Conservation (phyloP, 2,797 vertebrate species). For the Clarias fuscus region DNA sequence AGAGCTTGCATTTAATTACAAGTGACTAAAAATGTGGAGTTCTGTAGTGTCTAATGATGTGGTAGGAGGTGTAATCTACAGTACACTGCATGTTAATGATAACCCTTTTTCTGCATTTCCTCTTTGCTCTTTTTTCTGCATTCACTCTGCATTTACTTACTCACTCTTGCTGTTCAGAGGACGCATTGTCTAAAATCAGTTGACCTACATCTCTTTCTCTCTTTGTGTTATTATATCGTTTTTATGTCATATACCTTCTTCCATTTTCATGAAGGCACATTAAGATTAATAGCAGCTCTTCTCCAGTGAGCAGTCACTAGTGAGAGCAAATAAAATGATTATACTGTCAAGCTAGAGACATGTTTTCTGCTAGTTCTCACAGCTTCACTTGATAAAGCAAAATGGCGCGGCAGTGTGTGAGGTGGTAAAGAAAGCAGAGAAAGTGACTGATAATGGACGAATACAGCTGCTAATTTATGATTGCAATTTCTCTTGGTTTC, state of each 20-base stretch:
- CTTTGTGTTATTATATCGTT: neutral
- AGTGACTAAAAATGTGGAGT: neutral
- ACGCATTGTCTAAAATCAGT: slow-evolving; percentile 11
- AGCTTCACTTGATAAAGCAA: slow-evolving; percentile 11
- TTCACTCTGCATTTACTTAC: neutral
- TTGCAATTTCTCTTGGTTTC: neutral
- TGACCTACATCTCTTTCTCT: slow-evolving; percentile 10
- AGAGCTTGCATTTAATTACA: neutral
- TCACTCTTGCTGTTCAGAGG: neutral
- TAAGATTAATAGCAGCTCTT: neutral
- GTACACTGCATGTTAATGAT: slow-evolving; percentile 29
- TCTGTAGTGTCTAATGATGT: slow-evolving; percentile 26
- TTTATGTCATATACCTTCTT: neutral
- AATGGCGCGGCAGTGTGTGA: neutral
- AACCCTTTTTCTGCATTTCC: slow-evolving; percentile 30
- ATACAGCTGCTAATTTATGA: neutral
- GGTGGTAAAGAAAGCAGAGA: neutral
- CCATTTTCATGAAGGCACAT: neutral
- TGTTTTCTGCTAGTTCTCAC: neutral
- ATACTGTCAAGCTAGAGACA: neutral
- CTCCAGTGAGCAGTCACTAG: slow-evolving; percentile 18
- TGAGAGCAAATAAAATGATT: neutral
- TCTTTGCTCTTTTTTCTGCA: neutral
- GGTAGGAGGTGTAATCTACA: slow-evolving; percentile 29
- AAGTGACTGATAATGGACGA: neutral